Evolutionary conservation across 2,888 invertebrate genomes (phyloP), one percentile per base, ranked within the genome.

Genomic region (Terebella lapidaria): DNA sequence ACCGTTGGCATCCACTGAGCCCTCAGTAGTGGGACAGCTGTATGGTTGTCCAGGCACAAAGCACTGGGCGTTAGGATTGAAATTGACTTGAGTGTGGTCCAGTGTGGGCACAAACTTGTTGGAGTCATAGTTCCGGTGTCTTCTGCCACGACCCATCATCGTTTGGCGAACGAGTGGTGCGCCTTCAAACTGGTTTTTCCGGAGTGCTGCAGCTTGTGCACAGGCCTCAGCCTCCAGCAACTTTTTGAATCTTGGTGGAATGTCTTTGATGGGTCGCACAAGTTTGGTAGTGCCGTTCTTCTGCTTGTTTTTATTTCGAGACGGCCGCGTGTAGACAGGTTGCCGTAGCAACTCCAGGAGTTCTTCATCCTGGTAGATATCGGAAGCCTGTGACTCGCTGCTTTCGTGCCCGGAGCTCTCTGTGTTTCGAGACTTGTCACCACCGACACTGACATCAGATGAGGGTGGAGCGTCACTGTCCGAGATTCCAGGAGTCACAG

Each of bases 221-320:
- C 71, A 70, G 61, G 71, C 72, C 27, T 67, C 70, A 30, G 71
- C 71, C 1, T 70, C 71, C 24, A 76, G 58, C 58, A 75, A 59
- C 52, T 70, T 64, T 54, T 75, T 67, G 63, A 74, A 76, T 3
- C 74, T 67, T n/a, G 72, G 73, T 20, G 76, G 76, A 30, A 76
- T 75, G 58, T 76, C 75, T 63, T 75, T 76, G 57, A 76, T 73
- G 10, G 76, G 76, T 56, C 75, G 74, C 4, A 75, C 66, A 35
- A 75, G 65, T 60, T 73, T 76, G 29, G 71, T 71, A 52, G 70
- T 70, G n/a, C 74, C 73, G 62, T 5, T 24, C 24, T 74, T 35
- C 4, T 20, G 5, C 10, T 55, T 53, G 4, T 5, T 5, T 4
- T 55, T 55, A 35, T 15, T 10, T 4, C 20, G 5, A 35, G 3